Conservation (phyloP, 1,140 invertebrate species). For the Lepidurus couesii region DNA sequence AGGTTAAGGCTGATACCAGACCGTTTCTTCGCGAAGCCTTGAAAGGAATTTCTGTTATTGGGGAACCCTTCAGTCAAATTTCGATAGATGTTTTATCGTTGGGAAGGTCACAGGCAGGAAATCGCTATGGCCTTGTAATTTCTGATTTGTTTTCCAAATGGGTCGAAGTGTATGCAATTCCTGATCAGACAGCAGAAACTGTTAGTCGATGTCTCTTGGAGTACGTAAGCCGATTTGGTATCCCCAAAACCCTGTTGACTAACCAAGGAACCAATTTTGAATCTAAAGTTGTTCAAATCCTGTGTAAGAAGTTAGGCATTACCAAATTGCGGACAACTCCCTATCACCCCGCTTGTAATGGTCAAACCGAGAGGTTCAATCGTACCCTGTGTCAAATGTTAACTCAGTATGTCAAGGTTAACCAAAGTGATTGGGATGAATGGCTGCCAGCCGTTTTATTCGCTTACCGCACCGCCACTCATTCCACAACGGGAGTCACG, state of each 20-base stretch:
- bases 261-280: constrained; percentile 37
- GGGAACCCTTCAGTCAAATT: neutral
- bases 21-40: neutral
- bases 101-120: neutral
- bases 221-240: constrained; percentile 33
- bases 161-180: neutral
- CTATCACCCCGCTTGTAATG: constrained; percentile 36
- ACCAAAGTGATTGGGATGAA: constrained; percentile 17
- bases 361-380: constrained; percentile 39
- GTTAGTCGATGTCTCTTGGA: constrained; percentile 15
- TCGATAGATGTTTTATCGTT: neutral
- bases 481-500: neutral
- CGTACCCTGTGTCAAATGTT: constrained; percentile 38
- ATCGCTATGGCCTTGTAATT: neutral
- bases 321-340: constrained; percentile 37
- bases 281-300: constrained; percentile 33
- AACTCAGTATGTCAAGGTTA: constrained; percentile 21
- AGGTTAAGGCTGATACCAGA: neutral
- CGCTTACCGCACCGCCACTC: neutral
- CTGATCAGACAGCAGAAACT: constrained; percentile 18
- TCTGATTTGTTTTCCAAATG: constrained; percentile 1
- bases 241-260: constrained; percentile 38
- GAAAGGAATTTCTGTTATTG: neutral
- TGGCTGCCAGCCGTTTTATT: neutral
- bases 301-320: constrained; percentile 36